A percentile compares a stretch with the other conserved stretches of the same genome.
These are phyloP conservation scores for Caranx ignobilis DNA, from an alignment of 2,113 vertebrate genomes.

Conservation along the genomic window DNA sequence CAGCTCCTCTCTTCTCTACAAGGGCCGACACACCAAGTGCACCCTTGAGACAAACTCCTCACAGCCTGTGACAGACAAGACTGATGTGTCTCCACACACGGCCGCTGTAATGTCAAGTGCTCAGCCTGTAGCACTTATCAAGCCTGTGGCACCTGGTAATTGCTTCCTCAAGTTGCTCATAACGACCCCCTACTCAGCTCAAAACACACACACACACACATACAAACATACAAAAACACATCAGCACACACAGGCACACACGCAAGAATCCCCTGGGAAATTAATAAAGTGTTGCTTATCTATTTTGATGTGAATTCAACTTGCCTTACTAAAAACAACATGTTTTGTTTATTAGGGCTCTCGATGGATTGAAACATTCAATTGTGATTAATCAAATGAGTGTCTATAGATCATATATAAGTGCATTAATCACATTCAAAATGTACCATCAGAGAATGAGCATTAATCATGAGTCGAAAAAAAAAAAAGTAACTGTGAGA, in stretches of 20 bases:
- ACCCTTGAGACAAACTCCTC: constrained; percentile 20
- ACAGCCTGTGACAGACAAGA: constrained; percentile 1
- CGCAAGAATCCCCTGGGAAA: too few relatives aligned
- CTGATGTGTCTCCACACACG: constrained; percentile 23
- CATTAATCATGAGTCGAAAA: too few relatives aligned
- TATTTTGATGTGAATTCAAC: too few relatives aligned
- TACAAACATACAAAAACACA: neutral
- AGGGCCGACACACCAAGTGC: constrained; percentile 33
- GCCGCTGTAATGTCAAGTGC: constrained; percentile 22
- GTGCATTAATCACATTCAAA: too few relatives aligned
- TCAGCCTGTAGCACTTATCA: constrained; percentile 24
- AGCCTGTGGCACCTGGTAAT: constrained; percentile 40
- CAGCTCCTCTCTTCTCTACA: constrained; percentile 48
- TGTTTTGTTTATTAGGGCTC: too few relatives aligned
- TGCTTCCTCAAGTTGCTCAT: constrained; percentile 34
- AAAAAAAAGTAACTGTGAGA: too few relatives aligned
- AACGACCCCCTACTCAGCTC: constrained; percentile 19
- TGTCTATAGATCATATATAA: too few relatives aligned
- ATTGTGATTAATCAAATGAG: too few relatives aligned
- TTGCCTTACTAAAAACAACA: too few relatives aligned
- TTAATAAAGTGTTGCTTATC: too few relatives aligned
- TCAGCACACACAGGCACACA: neutral
- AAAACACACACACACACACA: constrained; percentile 14
- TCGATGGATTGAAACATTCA: too few relatives aligned
- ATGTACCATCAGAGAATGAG: too few relatives aligned